phyloP scores from a whole-genome alignment of 1,140 invertebrate species.

The Stegodyphus dumicola region DNA sequence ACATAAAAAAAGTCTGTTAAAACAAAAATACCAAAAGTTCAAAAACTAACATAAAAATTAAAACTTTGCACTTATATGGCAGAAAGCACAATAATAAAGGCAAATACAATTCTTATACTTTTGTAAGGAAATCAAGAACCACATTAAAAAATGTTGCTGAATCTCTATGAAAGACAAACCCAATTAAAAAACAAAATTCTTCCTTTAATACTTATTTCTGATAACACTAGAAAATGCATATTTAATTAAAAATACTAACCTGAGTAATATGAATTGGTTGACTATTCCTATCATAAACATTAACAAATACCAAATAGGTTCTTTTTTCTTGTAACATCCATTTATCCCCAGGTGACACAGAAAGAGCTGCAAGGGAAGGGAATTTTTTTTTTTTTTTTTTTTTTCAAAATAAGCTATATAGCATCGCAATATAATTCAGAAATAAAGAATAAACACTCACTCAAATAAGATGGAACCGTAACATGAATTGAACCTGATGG shows the following conservation, averaged over 20 bases:
- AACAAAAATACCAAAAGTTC: too few relatives aligned
- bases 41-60: too few relatives aligned
- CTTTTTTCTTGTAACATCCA: conserved; percentile 60
- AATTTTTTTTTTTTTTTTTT: neutral
- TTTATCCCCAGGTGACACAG: conserved; percentile 62
- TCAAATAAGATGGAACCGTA: conserved; percentile 67
- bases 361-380: conserved; percentile 22
- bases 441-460: conserved; percentile 64
- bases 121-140: too few relatives aligned
- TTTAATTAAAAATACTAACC: conserved; percentile 66
- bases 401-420: neutral
- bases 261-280: conserved; percentile 71
- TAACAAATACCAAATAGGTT: conserved; percentile 78
- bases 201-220: too few relatives aligned
- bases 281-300: conserved; percentile 77
- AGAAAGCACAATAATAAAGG: neutral
- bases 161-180: too few relatives aligned
- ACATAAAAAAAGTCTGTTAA: too few relatives aligned
- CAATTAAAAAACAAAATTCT: too few relatives aligned
- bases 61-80: neutral
- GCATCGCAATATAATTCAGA: neutral
- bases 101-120: too few relatives aligned
- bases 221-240: neutral
- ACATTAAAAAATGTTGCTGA: too few relatives aligned
- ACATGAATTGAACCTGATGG: conserved; percentile 71